Conservation (phyloP, 2,888 invertebrate genomes). For the Metellina segmentata region DNA sequence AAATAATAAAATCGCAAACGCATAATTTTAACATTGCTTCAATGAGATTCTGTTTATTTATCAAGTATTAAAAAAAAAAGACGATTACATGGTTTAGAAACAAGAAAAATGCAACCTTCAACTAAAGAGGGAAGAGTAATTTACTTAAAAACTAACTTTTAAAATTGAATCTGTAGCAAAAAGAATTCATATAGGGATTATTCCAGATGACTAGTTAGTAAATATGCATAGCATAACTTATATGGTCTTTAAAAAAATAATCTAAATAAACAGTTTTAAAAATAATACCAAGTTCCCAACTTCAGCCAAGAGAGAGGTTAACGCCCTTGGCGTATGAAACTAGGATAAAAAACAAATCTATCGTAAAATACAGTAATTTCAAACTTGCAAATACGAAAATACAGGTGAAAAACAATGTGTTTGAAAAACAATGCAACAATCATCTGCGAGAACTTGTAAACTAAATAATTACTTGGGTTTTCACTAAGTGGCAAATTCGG, state of each 20-base stretch:
- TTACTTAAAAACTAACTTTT: no score
- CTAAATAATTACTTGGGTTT: background rate
- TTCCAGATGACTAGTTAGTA: background rate
- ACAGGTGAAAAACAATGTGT: background rate
- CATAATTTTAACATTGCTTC: no score
- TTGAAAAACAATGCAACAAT: no score
- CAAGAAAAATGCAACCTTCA: no score
- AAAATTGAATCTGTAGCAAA: no score
- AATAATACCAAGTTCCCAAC: background rate
- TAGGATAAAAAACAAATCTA: no score
- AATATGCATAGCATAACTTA: background rate
- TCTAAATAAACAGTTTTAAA: background rate
- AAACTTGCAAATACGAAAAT: background rate
- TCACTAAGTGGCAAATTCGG: background rate
- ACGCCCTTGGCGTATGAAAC: background rate
- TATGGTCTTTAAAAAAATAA: background rate
- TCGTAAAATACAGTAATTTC: background rate
- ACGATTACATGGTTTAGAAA: no score
- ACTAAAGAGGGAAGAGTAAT: no score
- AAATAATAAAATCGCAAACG: no score
- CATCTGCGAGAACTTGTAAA: background rate
- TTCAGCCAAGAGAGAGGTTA: background rate
- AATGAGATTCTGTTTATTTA: no score
- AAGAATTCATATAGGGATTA: background rate
- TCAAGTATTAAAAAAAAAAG: no score